Evolutionary conservation across 2,113 vertebrate genomes (phyloP).

Genomic region (Thinocorus orbignyianus): DNA sequence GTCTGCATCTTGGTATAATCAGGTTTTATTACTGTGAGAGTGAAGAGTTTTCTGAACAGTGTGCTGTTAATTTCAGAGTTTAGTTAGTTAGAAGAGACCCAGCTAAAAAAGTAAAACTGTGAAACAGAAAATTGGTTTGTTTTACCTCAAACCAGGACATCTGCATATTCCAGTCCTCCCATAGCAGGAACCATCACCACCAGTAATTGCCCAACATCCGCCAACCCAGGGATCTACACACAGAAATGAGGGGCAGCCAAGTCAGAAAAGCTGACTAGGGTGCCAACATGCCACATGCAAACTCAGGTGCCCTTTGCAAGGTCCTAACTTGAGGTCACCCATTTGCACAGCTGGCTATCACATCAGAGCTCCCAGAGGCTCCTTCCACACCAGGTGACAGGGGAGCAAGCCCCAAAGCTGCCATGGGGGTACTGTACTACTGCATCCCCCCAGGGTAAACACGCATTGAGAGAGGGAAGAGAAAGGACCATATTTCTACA

Average conservation of each 20-base stretch:
- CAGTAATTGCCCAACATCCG: fast-evolving
- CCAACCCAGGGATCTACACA: not conserved
- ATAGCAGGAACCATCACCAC: fast-evolving
- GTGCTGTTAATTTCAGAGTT: too few relatives aligned
- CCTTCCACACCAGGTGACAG: not conserved
- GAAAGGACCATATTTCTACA: too few relatives aligned
- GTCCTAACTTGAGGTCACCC: fast-evolving
- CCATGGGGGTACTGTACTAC: too few relatives aligned
- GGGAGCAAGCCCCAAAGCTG: too few relatives aligned
- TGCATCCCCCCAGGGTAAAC: not conserved
- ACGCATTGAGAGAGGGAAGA: too few relatives aligned
- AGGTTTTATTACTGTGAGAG: too few relatives aligned
- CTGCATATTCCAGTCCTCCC: not conserved
- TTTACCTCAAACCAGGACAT: too few relatives aligned
- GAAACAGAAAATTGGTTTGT: too few relatives aligned
- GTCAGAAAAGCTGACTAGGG: not conserved
- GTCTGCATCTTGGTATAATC: too few relatives aligned
- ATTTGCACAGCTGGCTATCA: not conserved
- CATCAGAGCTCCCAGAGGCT: not conserved
- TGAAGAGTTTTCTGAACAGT: too few relatives aligned
- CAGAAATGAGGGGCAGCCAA: not conserved
- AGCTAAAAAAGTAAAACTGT: too few relatives aligned
- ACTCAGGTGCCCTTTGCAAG: not conserved
- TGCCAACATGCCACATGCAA: fast-evolving
- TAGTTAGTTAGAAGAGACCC: too few relatives aligned